phyloP scores from a whole-genome alignment of 2,797 vertebrate species.

The Octomys mimax region DNA sequence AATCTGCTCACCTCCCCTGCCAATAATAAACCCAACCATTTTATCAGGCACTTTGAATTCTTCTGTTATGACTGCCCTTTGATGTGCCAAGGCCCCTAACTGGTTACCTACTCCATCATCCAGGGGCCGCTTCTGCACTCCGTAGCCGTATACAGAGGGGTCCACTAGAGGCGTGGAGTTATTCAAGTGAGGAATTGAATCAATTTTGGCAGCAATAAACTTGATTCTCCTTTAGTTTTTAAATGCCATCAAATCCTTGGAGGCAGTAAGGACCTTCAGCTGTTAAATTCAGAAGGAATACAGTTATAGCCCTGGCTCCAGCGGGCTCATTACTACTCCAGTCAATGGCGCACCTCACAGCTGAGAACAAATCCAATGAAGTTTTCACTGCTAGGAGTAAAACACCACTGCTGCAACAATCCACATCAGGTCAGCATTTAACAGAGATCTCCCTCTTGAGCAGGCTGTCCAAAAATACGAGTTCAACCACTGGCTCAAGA shows the following conservation, averaged over 20 bases:
- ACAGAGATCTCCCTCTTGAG: conserved; percentile 48
- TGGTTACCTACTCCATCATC: conserved; percentile 99
- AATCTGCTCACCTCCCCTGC: too few relatives aligned
- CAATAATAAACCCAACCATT: too few relatives aligned
- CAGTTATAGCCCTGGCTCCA: not conserved
- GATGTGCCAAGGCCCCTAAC: too few relatives aligned
- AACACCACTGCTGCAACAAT: conserved; percentile 55
- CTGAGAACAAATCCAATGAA: conserved; percentile 51
- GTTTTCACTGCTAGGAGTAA: conserved; percentile 66
- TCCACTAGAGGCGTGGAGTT: conserved; percentile 96
- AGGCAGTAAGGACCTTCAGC: not conserved
- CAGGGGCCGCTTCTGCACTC: conserved; percentile 95
- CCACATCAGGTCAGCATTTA: conserved; percentile 39
- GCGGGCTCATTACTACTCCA: not conserved
- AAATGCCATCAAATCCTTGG: conserved; percentile 32
- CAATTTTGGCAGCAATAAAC: conserved; percentile 97
- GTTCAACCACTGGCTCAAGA: conserved; percentile 67
- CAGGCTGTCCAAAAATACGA: conserved; percentile 67
- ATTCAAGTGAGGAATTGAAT: conserved; percentile 97
- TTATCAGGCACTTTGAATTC: too few relatives aligned
- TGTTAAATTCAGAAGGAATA: conserved; percentile 1
- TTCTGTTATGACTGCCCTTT: too few relatives aligned
- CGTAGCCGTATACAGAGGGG: conserved; percentile 95
- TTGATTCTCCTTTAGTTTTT: conserved; percentile 65
- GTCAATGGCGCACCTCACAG: not conserved